phyloP scores from a whole-genome alignment of 2,113 vertebrate species.

The Sigmodon hispidus region DNA sequence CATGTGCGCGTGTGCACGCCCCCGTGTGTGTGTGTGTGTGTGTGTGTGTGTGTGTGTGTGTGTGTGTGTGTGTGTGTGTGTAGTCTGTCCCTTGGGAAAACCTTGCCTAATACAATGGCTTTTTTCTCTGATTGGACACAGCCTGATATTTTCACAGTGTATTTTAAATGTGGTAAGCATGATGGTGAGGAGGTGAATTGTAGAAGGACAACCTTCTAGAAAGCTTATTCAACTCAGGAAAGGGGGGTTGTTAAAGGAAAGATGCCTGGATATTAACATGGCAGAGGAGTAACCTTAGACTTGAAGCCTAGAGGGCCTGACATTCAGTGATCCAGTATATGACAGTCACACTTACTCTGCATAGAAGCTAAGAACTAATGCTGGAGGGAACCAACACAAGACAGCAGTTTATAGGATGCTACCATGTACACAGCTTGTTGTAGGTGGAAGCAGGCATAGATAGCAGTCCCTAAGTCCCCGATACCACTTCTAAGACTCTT shows the following conservation, averaged over 20 bases:
- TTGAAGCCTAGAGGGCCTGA: not conserved
- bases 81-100: not conserved
- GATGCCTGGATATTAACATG: not conserved
- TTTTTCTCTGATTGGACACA: slow-evolving; percentile 5
- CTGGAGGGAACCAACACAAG: not conserved
- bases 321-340: not conserved
- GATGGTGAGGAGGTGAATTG: not conserved
- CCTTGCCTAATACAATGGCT: not conserved
- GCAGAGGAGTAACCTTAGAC: not conserved
- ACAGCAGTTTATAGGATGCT: not conserved
- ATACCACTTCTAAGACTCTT: slow-evolving; percentile 4
- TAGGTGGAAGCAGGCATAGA: not conserved
- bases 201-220: not conserved
- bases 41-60: not conserved
- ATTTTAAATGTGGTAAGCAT: not conserved
- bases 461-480: not conserved
- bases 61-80: not conserved
- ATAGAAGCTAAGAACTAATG: not conserved
- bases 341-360: not conserved
- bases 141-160: not conserved
- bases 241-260: not conserved
- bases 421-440: not conserved
- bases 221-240: not conserved
- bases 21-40: not conserved
- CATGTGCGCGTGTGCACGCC: not conserved